Percentiles rank a stretch among this genome's conserved stretches.
Evolutionary conservation across 2,797 vertebrate genomes (phyloP).

Genomic region (Danio albolineatus): DNA sequence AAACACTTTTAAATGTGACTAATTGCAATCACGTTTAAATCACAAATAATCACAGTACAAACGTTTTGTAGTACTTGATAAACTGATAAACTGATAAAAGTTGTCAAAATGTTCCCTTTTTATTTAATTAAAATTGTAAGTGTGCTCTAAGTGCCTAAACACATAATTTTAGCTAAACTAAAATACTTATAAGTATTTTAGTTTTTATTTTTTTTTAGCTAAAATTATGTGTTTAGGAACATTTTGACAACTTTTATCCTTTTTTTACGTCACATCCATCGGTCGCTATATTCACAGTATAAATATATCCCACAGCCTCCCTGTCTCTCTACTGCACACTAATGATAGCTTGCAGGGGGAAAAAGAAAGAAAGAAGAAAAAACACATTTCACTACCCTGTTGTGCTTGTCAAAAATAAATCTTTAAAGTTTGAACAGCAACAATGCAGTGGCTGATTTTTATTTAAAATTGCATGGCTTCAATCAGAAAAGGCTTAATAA

Average conservation of each 20-base stretch:
- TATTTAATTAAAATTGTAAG: no score
- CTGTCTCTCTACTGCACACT: neutral
- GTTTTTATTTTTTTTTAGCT: no score
- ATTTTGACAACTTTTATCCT: no score
- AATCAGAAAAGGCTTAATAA: constrained; percentile 9
- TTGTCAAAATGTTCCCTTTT: neutral
- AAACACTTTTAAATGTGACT: neutral
- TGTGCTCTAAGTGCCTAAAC: neutral
- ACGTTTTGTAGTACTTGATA: neutral
- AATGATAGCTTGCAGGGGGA: constrained; percentile 1
- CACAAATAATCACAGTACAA: neutral
- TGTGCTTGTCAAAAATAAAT: constrained; percentile 1
- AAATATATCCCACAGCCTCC: neutral
- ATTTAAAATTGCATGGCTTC: neutral
- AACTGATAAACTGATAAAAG: neutral
- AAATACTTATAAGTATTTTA: no score
- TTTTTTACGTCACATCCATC: neutral
- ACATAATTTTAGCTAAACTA: neutral
- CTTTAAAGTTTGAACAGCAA: neutral
- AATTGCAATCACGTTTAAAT: neutral
- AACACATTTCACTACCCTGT: neutral
- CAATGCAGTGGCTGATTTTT: neutral
- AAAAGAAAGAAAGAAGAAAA: neutral
- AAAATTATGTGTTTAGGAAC: no score
- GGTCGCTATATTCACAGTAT: neutral